Percentiles rank a stretch among this genome's conserved stretches.
phyloP scores from a whole-genome alignment of 2,888 invertebrate species.

The Aphidoletes aphidimyza region DNA sequence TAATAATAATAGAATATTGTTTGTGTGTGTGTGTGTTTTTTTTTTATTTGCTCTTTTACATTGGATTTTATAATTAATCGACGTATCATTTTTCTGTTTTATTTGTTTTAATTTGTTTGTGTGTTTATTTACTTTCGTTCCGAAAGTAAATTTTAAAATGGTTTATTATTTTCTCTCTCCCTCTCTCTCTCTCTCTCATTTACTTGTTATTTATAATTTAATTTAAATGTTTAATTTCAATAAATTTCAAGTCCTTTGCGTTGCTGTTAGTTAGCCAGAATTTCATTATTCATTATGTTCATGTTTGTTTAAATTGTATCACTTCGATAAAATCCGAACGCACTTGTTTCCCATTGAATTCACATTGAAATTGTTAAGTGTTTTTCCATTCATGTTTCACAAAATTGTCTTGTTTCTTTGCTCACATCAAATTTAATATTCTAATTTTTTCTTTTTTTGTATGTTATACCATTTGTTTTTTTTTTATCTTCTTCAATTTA shows the following conservation, averaged over 20 bases:
- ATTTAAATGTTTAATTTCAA: constrained; percentile 7
- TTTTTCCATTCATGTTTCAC: neutral
- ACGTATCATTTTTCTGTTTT: neutral
- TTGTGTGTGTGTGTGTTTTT: neutral
- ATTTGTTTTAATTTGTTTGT: neutral
- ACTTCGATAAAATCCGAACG: constrained; percentile 9
- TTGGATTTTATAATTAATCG: too few relatives aligned
- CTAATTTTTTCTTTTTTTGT: neutral
- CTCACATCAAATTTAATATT: constrained; percentile 39
- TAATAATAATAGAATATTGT: constrained; percentile 48
- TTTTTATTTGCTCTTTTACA: neutral
- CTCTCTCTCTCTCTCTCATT: neutral
- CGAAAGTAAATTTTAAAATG: constrained; percentile 12
- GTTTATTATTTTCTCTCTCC: neutral
- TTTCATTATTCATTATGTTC: neutral
- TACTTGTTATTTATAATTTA: neutral
- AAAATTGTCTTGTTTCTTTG: neutral
- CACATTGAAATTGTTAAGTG: neutral
- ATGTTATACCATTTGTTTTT: neutral
- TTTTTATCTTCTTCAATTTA: neutral
- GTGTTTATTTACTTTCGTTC: neutral
- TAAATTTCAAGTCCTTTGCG: neutral
- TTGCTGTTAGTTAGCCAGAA: neutral
- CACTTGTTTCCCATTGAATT: neutral
- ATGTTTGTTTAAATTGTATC: neutral